These are phyloP conservation scores for Magallana gigas DNA, from an alignment of 1,140 invertebrate species.

Conservation along the genomic window DNA sequence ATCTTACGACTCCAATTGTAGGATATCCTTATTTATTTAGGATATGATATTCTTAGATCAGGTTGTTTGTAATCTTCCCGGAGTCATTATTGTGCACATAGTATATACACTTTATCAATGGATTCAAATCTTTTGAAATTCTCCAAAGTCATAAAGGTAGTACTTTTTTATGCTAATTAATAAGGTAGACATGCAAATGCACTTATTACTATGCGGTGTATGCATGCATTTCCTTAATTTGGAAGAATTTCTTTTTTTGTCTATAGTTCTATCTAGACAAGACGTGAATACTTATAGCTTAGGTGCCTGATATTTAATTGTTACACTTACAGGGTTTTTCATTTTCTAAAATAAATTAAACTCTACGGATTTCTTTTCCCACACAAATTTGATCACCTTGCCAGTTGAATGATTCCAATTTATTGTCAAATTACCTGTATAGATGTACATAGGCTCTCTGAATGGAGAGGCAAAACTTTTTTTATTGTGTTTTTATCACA, in stretches of 20 bases:
- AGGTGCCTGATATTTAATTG: neutral
- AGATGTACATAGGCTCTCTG: neutral
- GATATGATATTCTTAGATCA: no score
- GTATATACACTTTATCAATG: neutral
- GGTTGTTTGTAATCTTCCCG: no score
- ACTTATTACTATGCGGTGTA: no score
- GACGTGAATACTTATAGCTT: neutral
- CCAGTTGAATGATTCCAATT: constrained; percentile 17
- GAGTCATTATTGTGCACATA: no score
- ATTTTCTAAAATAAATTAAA: neutral
- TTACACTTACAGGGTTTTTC: neutral
- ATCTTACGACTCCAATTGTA: neutral
- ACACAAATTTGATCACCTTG: neutral
- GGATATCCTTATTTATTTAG: constrained; percentile 6
- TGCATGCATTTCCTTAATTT: no score
- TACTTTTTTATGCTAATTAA: neutral
- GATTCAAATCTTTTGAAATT: neutral
- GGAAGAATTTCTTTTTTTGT: no score
- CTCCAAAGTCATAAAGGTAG: neutral
- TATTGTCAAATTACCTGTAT: constrained; percentile 17
- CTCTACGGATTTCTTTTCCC: neutral
- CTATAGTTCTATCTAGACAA: no score
- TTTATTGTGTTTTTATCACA: neutral
- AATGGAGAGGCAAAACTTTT: neutral
- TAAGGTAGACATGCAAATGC: constrained; percentile 1